Evolutionary conservation across 2,888 invertebrate species (phyloP), one percentile per base, ranked within the genome.

Genomic region (Lissonota sp.): DNA sequence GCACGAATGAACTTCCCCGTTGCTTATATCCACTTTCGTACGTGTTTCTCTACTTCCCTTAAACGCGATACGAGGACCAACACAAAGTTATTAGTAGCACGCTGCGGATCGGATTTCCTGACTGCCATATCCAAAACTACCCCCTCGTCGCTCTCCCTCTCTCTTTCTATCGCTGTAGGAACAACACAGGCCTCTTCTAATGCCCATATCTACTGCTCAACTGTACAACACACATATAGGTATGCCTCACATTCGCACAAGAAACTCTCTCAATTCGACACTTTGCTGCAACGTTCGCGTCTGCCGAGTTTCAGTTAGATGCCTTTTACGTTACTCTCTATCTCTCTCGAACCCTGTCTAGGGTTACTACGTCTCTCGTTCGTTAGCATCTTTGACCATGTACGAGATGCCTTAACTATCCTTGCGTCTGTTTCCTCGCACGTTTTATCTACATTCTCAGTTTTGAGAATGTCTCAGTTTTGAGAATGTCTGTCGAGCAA

Each of bases 11-110:
- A 92, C 89, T 92, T 92, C 87, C 84, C 84, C 84, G 87, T 89
- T 90, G 90, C 89, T 91, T 91, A 86, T 91, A 86, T 91, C 91
- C 90, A 91, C 90, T 91, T 91, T 91, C 88, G 90, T 92, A 92
- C 91, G 92, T 92, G 92, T 90, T 86, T 82, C 82, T 75, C 82
- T 58, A 82, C 79, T 79, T 75, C 75, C 75, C 85, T 87, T 89
- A 89, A 89, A 86, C 87, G 88, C 87, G 87, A 89, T 86, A 86
- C 86, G 64, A 79, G 82, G 81, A 78, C 85, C 80, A 77, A 78
- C 79, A 76, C 79, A 83, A 84, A 85, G 83, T 85, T 85, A 85
- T 85, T 84, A 84, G 84, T 73, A 75, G 72, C 76, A 79, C 81
- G 77, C 84, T 79, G 72, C 82, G 86, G 86, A 84, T 83, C 87